These are phyloP conservation scores for Leptopilina syphax DNA, from an alignment of 2,888 invertebrate species.

Conservation along the genomic window DNA sequence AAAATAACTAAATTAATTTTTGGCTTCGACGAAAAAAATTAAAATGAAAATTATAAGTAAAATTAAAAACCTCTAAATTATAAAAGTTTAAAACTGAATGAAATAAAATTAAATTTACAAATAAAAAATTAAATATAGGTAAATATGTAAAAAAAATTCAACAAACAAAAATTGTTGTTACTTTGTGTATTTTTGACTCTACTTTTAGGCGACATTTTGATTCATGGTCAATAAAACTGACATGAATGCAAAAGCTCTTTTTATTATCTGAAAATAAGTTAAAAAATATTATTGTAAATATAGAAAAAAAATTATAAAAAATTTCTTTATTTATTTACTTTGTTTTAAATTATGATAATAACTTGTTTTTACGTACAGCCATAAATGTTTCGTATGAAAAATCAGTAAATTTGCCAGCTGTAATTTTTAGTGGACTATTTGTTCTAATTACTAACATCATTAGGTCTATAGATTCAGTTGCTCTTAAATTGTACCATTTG, in stretches of 20 bases:
- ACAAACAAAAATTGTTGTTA: too few species aligned
- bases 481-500: conserved; percentile 60
- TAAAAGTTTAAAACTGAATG: too few species aligned
- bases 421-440: conserved; percentile 60
- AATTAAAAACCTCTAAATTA: too few species aligned
- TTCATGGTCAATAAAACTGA: conserved; percentile 48
- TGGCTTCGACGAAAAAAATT: too few species aligned
- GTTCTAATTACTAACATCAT: conserved; percentile 57
- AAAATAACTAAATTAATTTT: too few species aligned
- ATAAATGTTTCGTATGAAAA: conserved; percentile 63
- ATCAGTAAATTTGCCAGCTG: conserved; percentile 64
- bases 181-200: too few species aligned
- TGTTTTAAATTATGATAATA: not conserved
- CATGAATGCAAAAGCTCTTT: conserved; percentile 48
- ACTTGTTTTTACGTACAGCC: conserved; percentile 52
- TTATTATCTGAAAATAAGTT: conserved; percentile 45
- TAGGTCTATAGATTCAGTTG: conserved; percentile 52
- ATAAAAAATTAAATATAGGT: too few species aligned
- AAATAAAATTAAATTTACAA: too few species aligned
- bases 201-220: conserved; percentile 11
- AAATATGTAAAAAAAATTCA: too few species aligned
- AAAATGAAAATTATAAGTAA: too few species aligned
- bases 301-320: not conserved
- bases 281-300: not conserved
- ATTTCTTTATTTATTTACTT: not conserved